Evolutionary conservation across 2,797 vertebrate species (phyloP).

Genomic region (Darevskia mixta): DNA sequence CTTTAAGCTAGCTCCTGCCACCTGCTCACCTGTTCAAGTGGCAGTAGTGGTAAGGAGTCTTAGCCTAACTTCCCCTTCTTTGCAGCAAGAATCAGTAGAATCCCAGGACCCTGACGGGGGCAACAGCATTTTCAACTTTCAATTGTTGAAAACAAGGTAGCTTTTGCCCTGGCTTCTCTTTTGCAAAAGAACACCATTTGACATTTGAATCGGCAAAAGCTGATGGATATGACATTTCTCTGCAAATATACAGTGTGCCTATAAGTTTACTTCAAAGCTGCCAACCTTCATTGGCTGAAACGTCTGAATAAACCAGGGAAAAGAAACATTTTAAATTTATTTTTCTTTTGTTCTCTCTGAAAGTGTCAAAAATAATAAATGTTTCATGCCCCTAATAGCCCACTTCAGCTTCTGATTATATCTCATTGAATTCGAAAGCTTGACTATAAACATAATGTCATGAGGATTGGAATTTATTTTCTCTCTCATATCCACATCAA

Average conservation of each 20-base stretch:
- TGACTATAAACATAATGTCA: conserved; percentile 1
- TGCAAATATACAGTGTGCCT: neutral
- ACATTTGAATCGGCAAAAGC: neutral
- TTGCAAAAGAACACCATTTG: neutral
- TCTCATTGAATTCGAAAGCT: neutral
- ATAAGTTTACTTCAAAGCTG: neutral
- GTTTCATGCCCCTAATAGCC: neutral
- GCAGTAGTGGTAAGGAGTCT: neutral
- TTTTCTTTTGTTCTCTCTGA: neutral
- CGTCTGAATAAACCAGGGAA: neutral
- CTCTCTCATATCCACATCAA: neutral
- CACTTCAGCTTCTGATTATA: neutral
- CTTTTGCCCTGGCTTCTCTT: neutral
- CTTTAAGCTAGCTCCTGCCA: too few species aligned
- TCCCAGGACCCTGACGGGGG: neutral
- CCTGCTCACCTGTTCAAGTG: neutral
- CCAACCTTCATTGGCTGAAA: neutral
- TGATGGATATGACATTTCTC: neutral
- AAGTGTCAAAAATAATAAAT: conserved; percentile 6
- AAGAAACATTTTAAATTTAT: neutral
- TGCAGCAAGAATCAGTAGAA: neutral
- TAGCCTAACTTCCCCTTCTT: neutral
- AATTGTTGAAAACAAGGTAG: neutral
- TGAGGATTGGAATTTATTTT: neutral
- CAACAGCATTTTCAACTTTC: neutral